A percentile compares a stretch with the other conserved stretches of the same genome.
Conservation (phyloP, 2,113 vertebrate species). For the Acrocephalus arundinaceus region DNA sequence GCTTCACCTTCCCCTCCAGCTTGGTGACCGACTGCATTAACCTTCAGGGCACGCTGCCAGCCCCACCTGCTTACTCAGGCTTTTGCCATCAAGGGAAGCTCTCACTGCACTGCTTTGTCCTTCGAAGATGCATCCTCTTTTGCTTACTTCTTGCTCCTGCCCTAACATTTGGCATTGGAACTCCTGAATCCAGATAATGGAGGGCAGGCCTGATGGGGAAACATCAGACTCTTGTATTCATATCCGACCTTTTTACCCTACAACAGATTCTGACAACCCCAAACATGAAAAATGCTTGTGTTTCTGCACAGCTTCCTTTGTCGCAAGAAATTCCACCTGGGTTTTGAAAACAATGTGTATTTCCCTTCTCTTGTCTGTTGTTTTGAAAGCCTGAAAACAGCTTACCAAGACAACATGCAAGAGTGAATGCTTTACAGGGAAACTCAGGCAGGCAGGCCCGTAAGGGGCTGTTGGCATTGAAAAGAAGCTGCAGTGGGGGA, state of each 20-base stretch:
- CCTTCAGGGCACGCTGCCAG: background rate
- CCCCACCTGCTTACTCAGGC: conserved; percentile 45
- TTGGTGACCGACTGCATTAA: background rate
- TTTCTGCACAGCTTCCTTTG: background rate
- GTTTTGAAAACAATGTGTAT: background rate
- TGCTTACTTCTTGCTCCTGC: background rate
- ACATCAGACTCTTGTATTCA: background rate
- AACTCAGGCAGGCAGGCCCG: background rate
- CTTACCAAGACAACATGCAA: background rate
- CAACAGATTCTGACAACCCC: background rate
- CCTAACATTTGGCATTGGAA: background rate
- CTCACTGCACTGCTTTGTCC: background rate
- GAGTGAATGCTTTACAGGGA: background rate
- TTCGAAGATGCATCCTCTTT: background rate
- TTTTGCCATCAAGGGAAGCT: conserved; percentile 18
- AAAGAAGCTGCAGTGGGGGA: background rate
- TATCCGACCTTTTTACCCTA: background rate
- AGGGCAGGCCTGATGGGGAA: background rate
- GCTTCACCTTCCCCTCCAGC: background rate
- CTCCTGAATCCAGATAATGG: background rate
- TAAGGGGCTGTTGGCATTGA: background rate
- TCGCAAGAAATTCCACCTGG: background rate
- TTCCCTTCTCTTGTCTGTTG: background rate
- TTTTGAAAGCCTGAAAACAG: background rate
- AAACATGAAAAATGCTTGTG: background rate